phyloP scores from a whole-genome alignment of 2,113 vertebrate genomes.

The Onychostoma macrolepis region DNA sequence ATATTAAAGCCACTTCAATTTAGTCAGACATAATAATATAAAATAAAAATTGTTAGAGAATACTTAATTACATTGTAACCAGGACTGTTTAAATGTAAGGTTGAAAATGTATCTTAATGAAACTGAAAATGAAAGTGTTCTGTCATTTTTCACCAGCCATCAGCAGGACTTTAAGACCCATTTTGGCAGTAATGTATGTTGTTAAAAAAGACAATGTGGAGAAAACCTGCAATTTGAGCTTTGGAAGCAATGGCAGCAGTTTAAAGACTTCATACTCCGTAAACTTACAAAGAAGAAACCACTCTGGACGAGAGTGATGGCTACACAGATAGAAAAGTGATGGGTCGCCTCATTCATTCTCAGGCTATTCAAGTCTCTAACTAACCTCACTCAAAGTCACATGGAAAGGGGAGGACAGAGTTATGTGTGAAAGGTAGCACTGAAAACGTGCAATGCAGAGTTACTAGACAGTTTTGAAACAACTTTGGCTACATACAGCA shows the following conservation, averaged over 20 bases:
- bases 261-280: conserved; percentile 55
- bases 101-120: neutral
- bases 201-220: conserved; percentile 6
- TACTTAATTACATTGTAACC: neutral
- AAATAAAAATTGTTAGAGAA: neutral
- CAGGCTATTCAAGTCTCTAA: conserved; percentile 61
- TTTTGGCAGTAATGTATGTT: neutral
- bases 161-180: neutral
- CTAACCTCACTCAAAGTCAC: conserved; percentile 48
- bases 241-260: conserved; percentile 55
- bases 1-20: no score
- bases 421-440: neutral
- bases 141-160: neutral
- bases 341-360: conserved; percentile 55
- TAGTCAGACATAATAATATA: no score
- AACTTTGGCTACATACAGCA: neutral
- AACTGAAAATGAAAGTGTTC: neutral
- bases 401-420: conserved; percentile 43
- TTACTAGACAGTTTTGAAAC: conserved; percentile 1
- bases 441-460: neutral
- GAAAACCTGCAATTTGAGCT: neutral
- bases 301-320: conserved; percentile 56
- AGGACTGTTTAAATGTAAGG: neutral
- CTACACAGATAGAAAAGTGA: conserved; percentile 61
- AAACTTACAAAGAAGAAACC: conserved; percentile 53